Conservation (phyloP, 2,797 vertebrate species). For the Bufotes viridis region DNA sequence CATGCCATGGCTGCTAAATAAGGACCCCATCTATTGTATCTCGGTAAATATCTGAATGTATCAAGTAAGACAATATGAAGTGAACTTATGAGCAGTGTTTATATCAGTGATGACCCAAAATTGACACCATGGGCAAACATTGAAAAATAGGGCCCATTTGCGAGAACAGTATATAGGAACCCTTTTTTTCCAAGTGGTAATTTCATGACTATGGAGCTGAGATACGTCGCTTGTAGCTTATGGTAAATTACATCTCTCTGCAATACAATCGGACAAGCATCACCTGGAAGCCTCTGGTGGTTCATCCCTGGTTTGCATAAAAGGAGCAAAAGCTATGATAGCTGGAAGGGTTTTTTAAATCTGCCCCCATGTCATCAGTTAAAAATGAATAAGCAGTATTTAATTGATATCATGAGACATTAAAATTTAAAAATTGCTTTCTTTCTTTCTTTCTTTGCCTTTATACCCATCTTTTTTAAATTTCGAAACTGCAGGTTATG, state of each 20-base stretch:
- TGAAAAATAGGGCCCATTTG: not conserved
- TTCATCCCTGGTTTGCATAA: not conserved
- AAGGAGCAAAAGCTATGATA: not conserved
- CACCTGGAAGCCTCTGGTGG: not conserved
- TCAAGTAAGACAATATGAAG: not conserved
- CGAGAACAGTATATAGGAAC: not conserved
- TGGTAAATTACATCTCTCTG: not conserved
- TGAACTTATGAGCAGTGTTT: not conserved
- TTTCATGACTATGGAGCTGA: not conserved
- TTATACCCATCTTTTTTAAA: conserved; percentile 77
- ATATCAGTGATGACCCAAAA: not conserved
- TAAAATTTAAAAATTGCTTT: conserved; percentile 91
- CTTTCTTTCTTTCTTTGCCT: conserved; percentile 81
- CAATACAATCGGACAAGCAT: not conserved
- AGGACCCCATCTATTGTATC: not conserved
- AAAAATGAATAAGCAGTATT: conserved; percentile 76
- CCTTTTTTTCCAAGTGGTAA: not conserved
- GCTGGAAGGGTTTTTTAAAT: conserved; percentile 62
- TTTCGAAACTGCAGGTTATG: not conserved
- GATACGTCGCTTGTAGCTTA: no score
- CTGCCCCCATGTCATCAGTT: not conserved
- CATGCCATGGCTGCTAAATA: not conserved
- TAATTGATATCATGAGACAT: conserved; percentile 99
- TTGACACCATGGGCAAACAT: not conserved
- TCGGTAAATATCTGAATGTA: not conserved